Evolutionary conservation across 2,888 invertebrate genomes (phyloP), one percentile per base, ranked within the genome.

Genomic region (Apodemia mormo): DNA sequence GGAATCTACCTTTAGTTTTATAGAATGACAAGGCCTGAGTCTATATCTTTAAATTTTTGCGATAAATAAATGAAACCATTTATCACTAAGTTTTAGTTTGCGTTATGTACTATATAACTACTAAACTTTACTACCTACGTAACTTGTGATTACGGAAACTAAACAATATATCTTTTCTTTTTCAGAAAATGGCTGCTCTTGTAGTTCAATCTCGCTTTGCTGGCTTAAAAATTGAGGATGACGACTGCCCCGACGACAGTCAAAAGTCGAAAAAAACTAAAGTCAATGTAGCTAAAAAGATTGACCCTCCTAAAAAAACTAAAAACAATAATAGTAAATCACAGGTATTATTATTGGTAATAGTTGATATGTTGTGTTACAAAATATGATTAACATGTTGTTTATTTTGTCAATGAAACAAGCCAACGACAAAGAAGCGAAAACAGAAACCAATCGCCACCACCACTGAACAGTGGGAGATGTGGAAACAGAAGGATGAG

Each of bases 141-240:
- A 45, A 10, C 45, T 45, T 22, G 22, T 22, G 22, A 22, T 22
- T 22, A 22, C 22, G 22, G 22, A 22, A 22, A 22, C 22, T 22
- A 22, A 22, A 22, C 22, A 22, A 22, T 22, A 22, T 22, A 22
- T 22, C 22, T 49, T 30, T 30, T 61, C 12, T 61, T 61, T 61
- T 14, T 33, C 33, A 70, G 73, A 80, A 85, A 84, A 95, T 95
- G 95, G 95, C 95, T 90, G 94, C 95, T 80, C 92, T 95, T 58
- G 94, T 96, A 69, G 95, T 96, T 72, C 95, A 96, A 75, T 96
- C 96, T 37, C 94, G 96, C 79, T 97, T 96, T 87, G 95, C 96
- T 72, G 95, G 96, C 74, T 92, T 97, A 68, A 95, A 95, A 86
- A 94, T 96, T 70, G 96, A 96, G 80, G 96, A 96, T 78, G 96